Evolutionary conservation across 2,113 vertebrate genomes (phyloP).

Genomic region (Aphelocoma coerulescens): DNA sequence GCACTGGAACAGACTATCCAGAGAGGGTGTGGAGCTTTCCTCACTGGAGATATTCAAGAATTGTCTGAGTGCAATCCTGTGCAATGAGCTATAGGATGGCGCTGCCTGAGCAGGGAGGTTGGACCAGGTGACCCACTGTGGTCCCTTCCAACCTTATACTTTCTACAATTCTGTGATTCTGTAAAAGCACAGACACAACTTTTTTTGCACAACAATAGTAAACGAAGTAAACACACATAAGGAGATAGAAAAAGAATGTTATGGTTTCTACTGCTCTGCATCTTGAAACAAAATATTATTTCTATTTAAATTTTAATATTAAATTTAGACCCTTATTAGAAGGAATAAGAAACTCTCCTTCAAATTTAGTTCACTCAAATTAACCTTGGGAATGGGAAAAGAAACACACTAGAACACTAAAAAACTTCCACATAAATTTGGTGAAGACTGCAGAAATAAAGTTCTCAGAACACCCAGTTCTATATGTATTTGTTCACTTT

Average conservation of each 20-base stretch:
- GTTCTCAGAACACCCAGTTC: neutral
- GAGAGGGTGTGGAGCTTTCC: neutral
- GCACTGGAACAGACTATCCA: neutral
- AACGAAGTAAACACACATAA: neutral
- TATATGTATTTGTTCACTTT: neutral
- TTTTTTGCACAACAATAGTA: neutral
- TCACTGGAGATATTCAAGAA: neutral
- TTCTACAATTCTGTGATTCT: neutral
- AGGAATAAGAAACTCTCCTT: neutral
- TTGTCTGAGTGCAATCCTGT: neutral
- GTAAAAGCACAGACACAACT: neutral
- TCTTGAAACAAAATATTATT: neutral
- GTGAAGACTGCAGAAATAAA: neutral
- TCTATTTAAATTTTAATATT: neutral
- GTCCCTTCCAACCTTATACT: neutral
- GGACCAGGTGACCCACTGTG: neutral
- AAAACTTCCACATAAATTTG: neutral
- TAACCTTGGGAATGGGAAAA: neutral
- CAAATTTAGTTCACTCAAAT: neutral
- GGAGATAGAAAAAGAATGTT: neutral
- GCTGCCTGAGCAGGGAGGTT: neutral
- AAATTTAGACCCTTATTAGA: neutral
- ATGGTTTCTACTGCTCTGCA: neutral
- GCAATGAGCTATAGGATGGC: neutral
- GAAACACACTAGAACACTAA: neutral